Evolutionary conservation across 2,797 vertebrate species (phyloP).

Genomic region (Galago senegalensis): DNA sequence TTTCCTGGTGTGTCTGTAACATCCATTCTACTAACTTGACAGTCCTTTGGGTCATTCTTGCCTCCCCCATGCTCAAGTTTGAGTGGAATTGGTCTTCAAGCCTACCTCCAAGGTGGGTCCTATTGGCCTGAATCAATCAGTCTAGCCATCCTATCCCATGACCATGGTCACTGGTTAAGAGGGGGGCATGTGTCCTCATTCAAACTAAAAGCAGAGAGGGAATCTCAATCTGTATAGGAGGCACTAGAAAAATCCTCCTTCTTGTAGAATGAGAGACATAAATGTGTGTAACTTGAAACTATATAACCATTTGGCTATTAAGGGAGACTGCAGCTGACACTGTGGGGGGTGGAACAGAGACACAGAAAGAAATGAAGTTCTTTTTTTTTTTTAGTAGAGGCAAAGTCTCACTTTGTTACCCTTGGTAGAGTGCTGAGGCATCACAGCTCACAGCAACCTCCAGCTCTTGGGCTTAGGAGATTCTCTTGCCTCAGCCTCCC

Average conservation of each 20-base stretch:
- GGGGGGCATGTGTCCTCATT: neutral
- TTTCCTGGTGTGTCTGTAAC: neutral
- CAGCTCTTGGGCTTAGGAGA: no score
- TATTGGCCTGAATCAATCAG: neutral
- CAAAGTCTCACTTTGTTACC: no score
- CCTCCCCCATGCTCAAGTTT: neutral
- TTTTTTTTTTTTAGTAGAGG: no score
- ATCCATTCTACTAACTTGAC: neutral
- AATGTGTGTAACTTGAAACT: neutral
- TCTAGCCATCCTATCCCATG: neutral
- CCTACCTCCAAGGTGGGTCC: neutral
- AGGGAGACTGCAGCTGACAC: neutral
- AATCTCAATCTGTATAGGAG: neutral
- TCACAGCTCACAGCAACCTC: no score
- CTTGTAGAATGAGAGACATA: neutral
- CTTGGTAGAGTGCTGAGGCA: no score
- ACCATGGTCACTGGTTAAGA: neutral
- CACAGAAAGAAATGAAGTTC: neutral
- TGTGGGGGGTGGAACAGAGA: neutral
- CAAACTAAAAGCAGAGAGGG: neutral
- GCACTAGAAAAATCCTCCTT: neutral
- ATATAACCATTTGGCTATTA: neutral
- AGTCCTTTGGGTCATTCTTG: neutral
- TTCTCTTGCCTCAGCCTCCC: no score
- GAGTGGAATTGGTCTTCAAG: neutral